Conservation (phyloP, 2,888 invertebrate species). For the Pimpla rufipes region DNA sequence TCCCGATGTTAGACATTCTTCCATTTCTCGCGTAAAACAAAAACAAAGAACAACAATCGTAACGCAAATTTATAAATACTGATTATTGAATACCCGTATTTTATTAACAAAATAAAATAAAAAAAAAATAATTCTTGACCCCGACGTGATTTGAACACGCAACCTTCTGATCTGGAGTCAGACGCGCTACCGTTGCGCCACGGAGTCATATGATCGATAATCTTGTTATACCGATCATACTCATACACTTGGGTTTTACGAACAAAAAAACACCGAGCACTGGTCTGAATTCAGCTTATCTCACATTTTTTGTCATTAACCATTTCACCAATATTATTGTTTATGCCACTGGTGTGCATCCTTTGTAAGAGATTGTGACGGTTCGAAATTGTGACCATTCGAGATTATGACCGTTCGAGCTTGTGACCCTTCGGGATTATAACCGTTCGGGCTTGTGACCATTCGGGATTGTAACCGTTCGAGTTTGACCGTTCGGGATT, state of each 20-base stretch:
- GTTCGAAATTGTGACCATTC: too few relatives aligned
- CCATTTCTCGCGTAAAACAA: not conserved
- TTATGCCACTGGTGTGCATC: too few relatives aligned
- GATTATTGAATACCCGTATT: not conserved
- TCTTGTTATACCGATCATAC: constrained; percentile 52
- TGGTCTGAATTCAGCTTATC: too few relatives aligned
- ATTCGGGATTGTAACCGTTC: too few relatives aligned
- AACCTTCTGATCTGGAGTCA: constrained; percentile 99
- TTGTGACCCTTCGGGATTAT: too few relatives aligned
- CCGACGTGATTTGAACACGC: constrained; percentile 99
- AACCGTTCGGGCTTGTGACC: too few relatives aligned
- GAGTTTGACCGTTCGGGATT: too few relatives aligned
- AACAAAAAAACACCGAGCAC: too few relatives aligned
- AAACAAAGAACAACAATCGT: not conserved
- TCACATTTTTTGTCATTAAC: too few relatives aligned
- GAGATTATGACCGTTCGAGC: too few relatives aligned
- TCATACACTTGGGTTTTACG: not conserved
- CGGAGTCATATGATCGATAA: constrained; percentile 88
- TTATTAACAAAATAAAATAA: constrained; percentile 57
- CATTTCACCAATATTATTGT: too few relatives aligned
- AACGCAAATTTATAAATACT: not conserved
- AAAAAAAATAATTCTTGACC: constrained; percentile 86
- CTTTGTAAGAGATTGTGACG: too few relatives aligned
- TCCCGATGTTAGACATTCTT: not conserved
- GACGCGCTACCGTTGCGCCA: constrained; percentile 99